These are phyloP conservation scores for Drosophila atroscutellata DNA, from an alignment of 2,888 invertebrate species.

Conservation along the genomic window DNA sequence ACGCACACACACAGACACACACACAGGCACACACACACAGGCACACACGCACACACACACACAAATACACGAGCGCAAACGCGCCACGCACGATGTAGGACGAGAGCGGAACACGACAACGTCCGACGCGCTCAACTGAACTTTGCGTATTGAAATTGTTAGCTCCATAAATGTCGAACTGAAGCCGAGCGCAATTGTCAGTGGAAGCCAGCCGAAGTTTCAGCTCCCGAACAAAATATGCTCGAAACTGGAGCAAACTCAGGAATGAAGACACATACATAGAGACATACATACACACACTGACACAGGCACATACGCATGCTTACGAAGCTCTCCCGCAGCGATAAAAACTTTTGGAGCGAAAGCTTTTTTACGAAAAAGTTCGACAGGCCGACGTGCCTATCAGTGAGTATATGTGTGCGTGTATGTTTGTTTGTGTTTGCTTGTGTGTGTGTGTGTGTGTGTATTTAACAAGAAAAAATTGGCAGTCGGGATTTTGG, in stretches of 20 bases:
- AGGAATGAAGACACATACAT: conserved; percentile 43
- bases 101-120: conserved; percentile 66
- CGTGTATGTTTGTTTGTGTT: background rate
- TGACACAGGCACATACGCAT: conserved; percentile 18
- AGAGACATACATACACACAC: conserved; percentile 17
- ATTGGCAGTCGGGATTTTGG: conserved; percentile 72
- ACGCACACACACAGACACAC: conserved; percentile 53
- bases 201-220: conserved; percentile 46
- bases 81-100: conserved; percentile 64
- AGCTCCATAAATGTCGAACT: conserved; percentile 51
- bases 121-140: conserved; percentile 83
- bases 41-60: conserved; percentile 42
- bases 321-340: conserved; percentile 43
- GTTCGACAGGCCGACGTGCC: conserved; percentile 54
- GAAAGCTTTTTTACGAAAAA: conserved; percentile 68
- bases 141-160: conserved; percentile 79
- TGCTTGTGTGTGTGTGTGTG: conserved; percentile 11
- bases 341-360: conserved; percentile 62
- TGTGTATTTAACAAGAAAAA: conserved; percentile 65
- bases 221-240: conserved; percentile 34
- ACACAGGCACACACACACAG: conserved; percentile 37
- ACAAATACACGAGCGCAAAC: conserved; percentile 33
- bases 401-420: conserved; percentile 29
- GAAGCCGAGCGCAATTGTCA: conserved; percentile 44
- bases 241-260: conserved; percentile 73